These are phyloP conservation scores for Esox masquinongy DNA, from an alignment of 2,797 vertebrate species.

Conservation along the genomic window DNA sequence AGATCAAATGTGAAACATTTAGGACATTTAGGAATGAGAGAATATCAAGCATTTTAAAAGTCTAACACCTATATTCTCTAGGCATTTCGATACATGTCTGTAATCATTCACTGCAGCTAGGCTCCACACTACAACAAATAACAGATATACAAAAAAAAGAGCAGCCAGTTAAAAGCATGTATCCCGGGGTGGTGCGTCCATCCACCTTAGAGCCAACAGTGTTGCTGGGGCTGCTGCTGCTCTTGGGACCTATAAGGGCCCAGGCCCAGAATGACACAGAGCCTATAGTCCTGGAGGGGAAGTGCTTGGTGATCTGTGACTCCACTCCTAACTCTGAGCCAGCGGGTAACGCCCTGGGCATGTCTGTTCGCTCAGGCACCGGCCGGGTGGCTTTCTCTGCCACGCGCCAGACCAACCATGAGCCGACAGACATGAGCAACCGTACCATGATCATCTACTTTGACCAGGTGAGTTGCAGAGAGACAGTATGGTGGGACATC, in stretches of 20 bases:
- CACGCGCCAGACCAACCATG: conserved; percentile 81
- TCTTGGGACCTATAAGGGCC: conserved; percentile 57
- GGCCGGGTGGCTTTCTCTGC: conserved; percentile 80
- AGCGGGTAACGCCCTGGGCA: conserved; percentile 73
- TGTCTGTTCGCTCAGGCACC: conserved; percentile 78
- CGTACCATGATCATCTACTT: conserved; percentile 85
- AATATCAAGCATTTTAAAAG: neutral
- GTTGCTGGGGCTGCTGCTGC: conserved; percentile 56
- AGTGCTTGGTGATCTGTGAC: conserved; percentile 81
- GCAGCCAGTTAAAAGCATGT: conserved; percentile 49
- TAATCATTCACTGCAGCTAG: conserved; percentile 41
- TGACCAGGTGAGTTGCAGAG: conserved; percentile 70
- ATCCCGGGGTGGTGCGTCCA: conserved; percentile 24
- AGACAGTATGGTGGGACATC: neutral
- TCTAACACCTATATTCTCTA: conserved; percentile 1
- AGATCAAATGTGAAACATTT: neutral
- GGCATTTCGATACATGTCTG: conserved; percentile 42
- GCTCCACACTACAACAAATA: conserved; percentile 8
- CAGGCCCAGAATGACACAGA: conserved; percentile 80
- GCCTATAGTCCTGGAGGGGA: conserved; percentile 81
- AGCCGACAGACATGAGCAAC: conserved; percentile 83
- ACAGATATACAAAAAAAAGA: conserved; percentile 4
- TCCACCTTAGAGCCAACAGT: conserved; percentile 44
- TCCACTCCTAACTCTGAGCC: conserved; percentile 78
- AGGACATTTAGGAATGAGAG: neutral